phyloP scores from a whole-genome alignment of 1,140 invertebrate genomes.

The Sminthurinus signatus region DNA sequence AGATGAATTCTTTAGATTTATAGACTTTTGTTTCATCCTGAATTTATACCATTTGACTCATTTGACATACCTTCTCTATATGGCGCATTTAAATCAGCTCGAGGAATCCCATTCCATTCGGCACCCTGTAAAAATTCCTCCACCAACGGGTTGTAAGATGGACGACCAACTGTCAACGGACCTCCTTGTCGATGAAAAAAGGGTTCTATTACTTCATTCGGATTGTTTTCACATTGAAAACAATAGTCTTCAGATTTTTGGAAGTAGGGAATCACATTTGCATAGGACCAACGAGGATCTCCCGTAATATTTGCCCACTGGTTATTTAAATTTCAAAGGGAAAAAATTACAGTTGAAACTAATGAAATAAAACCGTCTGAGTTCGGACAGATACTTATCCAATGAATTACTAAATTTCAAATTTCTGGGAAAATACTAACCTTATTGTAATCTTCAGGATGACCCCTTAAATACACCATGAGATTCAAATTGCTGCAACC shows the following conservation, averaged over 20 bases:
- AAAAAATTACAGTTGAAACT: too few species aligned
- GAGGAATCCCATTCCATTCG: conserved; percentile 39
- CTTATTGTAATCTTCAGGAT: conserved; percentile 12
- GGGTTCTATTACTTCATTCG: conserved; percentile 32
- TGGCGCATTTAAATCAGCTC: conserved; percentile 38
- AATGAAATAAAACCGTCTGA: too few species aligned
- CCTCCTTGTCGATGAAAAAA: conserved; percentile 32
- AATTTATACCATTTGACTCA: neutral
- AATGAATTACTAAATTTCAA: too few species aligned
- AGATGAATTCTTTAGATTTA: too few species aligned
- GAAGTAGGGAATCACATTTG: conserved; percentile 53
- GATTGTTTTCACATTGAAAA: conserved; percentile 34
- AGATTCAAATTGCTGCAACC: conserved; percentile 53
- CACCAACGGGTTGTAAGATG: conserved; percentile 34
- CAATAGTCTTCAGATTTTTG: conserved; percentile 48
- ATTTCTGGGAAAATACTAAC: too few species aligned
- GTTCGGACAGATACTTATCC: too few species aligned
- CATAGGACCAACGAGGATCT: conserved; percentile 48
- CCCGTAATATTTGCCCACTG: conserved; percentile 39
- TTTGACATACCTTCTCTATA: conserved; percentile 37
- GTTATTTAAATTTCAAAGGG: too few species aligned
- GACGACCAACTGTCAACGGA: conserved; percentile 30
- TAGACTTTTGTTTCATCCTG: too few species aligned
- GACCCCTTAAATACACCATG: conserved; percentile 51
- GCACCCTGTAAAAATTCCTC: conserved; percentile 38